These are phyloP conservation scores for Cathartes aura DNA, from an alignment of 2,113 vertebrate genomes.

Conservation along the genomic window DNA sequence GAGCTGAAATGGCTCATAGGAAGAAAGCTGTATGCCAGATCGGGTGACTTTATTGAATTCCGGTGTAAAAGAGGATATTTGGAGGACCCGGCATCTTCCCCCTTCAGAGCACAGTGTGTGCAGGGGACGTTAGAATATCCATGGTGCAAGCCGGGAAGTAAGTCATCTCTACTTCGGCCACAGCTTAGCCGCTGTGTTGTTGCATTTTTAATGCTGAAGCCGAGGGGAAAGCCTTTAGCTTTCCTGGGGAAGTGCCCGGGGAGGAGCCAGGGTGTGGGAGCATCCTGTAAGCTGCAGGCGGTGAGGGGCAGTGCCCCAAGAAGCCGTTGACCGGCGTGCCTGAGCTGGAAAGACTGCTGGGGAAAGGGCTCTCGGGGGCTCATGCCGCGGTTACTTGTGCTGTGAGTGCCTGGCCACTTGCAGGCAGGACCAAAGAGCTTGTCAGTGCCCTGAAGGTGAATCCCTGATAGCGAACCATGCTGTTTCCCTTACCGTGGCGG, in stretches of 20 bases:
- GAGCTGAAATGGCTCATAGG: rapidly evolving
- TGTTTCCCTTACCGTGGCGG: no score
- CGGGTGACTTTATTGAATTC: conserved; percentile 9
- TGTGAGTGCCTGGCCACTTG: no score
- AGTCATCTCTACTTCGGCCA: not conserved
- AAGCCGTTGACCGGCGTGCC: not conserved
- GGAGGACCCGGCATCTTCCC: rapidly evolving
- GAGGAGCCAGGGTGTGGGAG: not conserved
- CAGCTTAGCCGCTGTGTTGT: not conserved
- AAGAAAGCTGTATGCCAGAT: not conserved
- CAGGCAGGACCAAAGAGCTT: no score
- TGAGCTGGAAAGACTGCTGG: not conserved
- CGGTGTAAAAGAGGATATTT: not conserved
- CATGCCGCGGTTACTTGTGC: no score
- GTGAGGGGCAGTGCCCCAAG: not conserved
- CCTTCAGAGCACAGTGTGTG: not conserved
- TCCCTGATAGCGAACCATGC: no score
- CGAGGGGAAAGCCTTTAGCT: not conserved
- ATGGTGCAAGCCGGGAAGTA: not conserved
- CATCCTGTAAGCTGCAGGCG: not conserved
- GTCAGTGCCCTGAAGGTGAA: no score
- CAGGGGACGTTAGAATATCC: not conserved
- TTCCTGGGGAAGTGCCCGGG: not conserved
- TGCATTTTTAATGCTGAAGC: not conserved
- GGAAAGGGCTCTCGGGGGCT: not conserved